Evolutionary conservation across 2,888 invertebrate species (phyloP), one percentile per base, ranked within the genome.

Genomic region (Lysandra coridon): DNA sequence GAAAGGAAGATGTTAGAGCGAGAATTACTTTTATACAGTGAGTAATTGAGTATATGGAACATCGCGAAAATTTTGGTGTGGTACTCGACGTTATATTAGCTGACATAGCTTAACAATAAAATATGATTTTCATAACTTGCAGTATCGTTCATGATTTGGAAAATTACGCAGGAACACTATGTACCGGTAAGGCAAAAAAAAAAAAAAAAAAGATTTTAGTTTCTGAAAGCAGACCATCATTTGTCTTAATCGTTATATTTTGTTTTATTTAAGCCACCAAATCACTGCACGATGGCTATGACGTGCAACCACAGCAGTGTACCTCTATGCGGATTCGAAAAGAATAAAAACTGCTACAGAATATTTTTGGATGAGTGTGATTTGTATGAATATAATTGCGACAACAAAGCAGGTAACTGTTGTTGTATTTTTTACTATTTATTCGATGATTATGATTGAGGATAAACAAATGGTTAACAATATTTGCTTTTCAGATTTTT

Each of bases 311-410:
- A 92, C 78, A 91, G 91, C 4, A 85, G 87, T 82, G 78, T 81
- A 30, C 73, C 85, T 0, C 78, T 86, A 78, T 92, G 92, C 84
- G 92, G 88, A 0, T 79, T 84, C 76, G 85, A 89, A 73, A 82
- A 80, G 30, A 69, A 80, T 4, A 62, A 83, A 62, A 79, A 80
- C n/a, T 81, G 80, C 17, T 81, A 81, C 5, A 85, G 86, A 82
- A 60, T 83, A 30, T 93, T 93, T 84, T 78, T 88, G 53, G 92
- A 92, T 69, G 85, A 87, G 23, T 92, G 92, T 81, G 89, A 91
- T 77, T 86, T 91, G 85, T 84, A 84, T 73, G 92, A 92, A 83
- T 88, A 87, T 81, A 92, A 92, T 76, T 93, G 92, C 79, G 87
- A 89, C 78, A 80, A 88, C 79, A 83, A 84, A 6, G 85, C 83